Evolutionary conservation across 2,113 vertebrate species (phyloP).

Genomic region (Phainopepla nitens): DNA sequence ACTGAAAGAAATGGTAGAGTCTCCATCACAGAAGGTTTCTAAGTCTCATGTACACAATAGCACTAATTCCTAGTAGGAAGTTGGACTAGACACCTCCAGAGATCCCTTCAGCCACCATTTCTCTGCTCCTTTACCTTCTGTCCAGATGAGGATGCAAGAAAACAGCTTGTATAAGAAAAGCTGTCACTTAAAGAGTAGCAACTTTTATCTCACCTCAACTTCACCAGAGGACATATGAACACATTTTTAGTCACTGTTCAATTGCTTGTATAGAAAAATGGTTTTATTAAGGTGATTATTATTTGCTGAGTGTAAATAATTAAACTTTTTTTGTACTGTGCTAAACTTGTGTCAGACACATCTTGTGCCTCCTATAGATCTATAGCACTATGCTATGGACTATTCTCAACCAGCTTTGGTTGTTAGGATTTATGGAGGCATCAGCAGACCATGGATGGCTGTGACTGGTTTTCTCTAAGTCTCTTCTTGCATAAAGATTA

Average conservation of each 20-base stretch:
- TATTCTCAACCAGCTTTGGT: background rate
- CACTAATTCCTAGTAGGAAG: background rate
- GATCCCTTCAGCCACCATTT: background rate
- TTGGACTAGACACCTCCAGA: background rate
- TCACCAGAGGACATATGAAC: background rate
- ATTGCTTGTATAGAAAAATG: background rate
- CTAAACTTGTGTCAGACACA: background rate
- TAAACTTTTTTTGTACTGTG: background rate
- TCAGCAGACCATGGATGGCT: background rate
- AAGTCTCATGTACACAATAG: background rate
- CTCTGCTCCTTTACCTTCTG: background rate
- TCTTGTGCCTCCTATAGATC: background rate
- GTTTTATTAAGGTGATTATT: background rate
- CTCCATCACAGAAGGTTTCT: background rate
- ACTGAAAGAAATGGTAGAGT: background rate
- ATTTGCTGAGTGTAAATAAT: background rate
- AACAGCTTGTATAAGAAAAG: background rate
- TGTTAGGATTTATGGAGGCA: background rate
- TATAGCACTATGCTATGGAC: background rate
- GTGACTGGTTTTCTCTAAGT: background rate
- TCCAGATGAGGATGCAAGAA: background rate
- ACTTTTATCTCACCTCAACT: background rate
- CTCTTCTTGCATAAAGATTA: background rate
- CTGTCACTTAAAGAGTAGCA: background rate
- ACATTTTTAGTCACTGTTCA: background rate